phyloP scores from a whole-genome alignment of 2,797 vertebrate genomes.

The Hydrocynus forskahlii region DNA sequence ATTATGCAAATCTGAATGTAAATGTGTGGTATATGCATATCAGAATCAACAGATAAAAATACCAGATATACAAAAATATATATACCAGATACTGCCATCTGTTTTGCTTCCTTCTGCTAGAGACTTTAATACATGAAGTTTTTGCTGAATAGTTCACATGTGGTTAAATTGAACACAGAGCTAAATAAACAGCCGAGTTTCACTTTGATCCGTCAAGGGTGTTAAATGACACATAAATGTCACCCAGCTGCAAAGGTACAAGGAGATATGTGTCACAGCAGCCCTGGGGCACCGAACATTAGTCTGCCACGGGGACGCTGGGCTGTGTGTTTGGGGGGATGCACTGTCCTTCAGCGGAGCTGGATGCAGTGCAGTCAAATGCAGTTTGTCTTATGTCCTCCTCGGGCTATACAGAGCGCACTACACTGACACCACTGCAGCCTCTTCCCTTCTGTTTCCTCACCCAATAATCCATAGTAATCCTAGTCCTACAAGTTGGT shows the following conservation, averaged over 20 bases:
- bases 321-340: constrained; percentile 17
- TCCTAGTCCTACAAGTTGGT: background rate
- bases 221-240: background rate
- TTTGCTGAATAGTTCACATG: background rate
- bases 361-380: constrained; percentile 37
- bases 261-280: constrained; percentile 35
- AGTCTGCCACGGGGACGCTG: constrained; percentile 28
- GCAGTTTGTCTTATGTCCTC: background rate
- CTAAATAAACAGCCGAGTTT: background rate
- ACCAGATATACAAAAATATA: no score
- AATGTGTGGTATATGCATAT: background rate
- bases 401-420: background rate
- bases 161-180: background rate
- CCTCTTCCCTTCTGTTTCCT: background rate
- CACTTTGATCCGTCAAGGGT: constrained; percentile 9
- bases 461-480: background rate
- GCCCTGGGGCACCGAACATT: constrained; percentile 16
- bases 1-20: no score
- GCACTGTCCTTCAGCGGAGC: constrained; percentile 28
- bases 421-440: background rate
- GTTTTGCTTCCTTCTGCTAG: background rate
- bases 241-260: background rate
- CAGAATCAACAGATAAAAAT: no score
- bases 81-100: no score
- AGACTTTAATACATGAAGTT: background rate